Evolutionary conservation across 2,888 invertebrate genomes (phyloP).

Genomic region (Drosophila ustulata): DNA sequence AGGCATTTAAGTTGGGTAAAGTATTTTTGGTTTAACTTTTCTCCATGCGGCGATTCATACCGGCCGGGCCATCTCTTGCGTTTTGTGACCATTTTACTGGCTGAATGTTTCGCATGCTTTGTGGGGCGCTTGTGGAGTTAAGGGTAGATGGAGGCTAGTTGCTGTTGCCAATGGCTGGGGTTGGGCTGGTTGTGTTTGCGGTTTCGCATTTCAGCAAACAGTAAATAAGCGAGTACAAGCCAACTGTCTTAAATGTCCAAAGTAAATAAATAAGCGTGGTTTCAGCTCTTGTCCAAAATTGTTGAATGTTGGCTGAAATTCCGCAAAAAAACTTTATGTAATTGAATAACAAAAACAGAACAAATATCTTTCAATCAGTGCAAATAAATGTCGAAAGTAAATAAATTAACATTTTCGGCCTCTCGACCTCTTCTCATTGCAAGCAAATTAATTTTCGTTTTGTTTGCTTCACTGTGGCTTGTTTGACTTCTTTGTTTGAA

Average conservation of each 20-base stretch:
- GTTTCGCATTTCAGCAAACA: slow-evolving; percentile 74
- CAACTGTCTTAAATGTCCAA: slow-evolving; percentile 58
- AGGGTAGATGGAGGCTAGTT: neutral
- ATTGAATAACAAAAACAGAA: slow-evolving; percentile 63
- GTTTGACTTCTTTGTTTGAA: neutral
- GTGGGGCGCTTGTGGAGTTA: slow-evolving; percentile 8
- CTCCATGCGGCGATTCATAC: slow-evolving; percentile 45
- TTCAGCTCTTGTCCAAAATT: slow-evolving; percentile 34
- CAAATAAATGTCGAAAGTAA: slow-evolving; percentile 46
- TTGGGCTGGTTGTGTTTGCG: slow-evolving; percentile 64
- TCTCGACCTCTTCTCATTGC: neutral
- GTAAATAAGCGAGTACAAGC: slow-evolving; percentile 65
- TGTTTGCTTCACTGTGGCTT: neutral
- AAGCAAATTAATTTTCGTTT: slow-evolving; percentile 11
- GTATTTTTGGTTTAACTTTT: slow-evolving; percentile 65
- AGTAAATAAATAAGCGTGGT: slow-evolving; percentile 69
- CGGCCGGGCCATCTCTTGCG: neutral
- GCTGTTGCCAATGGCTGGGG: neutral
- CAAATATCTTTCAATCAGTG: slow-evolving; percentile 60
- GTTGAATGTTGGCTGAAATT: slow-evolving; percentile 43
- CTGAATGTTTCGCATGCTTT: slow-evolving; percentile 44
- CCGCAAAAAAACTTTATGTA: slow-evolving; percentile 51
- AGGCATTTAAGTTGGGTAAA: slow-evolving; percentile 66
- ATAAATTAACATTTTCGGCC: slow-evolving; percentile 43
- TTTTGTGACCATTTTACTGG: slow-evolving; percentile 15